These are phyloP conservation scores for Rhombomys opimus DNA, from an alignment of 2,113 vertebrate species.

Conservation along the genomic window DNA sequence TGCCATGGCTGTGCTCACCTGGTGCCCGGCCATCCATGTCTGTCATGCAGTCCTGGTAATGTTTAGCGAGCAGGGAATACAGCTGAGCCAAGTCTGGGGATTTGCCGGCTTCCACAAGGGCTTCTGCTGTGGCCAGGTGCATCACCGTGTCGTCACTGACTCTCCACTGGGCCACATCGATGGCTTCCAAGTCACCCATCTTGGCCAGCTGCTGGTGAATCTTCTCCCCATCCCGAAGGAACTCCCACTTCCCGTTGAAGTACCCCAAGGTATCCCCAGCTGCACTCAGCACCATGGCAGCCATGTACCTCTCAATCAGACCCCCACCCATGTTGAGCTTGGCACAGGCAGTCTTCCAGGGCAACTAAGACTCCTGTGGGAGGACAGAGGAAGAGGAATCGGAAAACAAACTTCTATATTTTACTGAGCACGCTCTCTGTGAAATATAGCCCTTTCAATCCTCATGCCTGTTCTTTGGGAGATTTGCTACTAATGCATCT, in stretches of 20 bases:
- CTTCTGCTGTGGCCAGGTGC: slow-evolving; percentile 92
- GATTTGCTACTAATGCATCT: neutral
- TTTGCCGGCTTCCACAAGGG: slow-evolving; percentile 84
- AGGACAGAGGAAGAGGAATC: neutral
- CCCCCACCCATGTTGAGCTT: slow-evolving; percentile 55
- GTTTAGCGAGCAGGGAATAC: slow-evolving; percentile 86
- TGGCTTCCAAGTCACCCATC: slow-evolving; percentile 85
- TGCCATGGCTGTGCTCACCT: slow-evolving; percentile 81
- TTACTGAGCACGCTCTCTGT: neutral
- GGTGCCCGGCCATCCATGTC: slow-evolving; percentile 90
- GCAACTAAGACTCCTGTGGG: neutral
- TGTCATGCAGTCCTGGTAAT: slow-evolving; percentile 89
- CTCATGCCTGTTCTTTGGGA: neutral
- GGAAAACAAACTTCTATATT: neutral
- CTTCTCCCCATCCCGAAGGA: slow-evolving; percentile 78
- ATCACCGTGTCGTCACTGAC: slow-evolving; percentile 92
- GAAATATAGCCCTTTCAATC: neutral
- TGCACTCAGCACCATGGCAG: slow-evolving; percentile 89
- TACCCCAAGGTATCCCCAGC: slow-evolving; percentile 89
- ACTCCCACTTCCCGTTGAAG: slow-evolving; percentile 87
- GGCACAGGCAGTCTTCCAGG: neutral
- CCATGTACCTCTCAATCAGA: slow-evolving; percentile 85
- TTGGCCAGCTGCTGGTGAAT: slow-evolving; percentile 87
- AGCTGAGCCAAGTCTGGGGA: slow-evolving; percentile 64
- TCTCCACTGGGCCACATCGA: slow-evolving; percentile 83